Evolutionary conservation across 2,113 vertebrate genomes (phyloP).

Genomic region (Tragelaphus strepsiceros): DNA sequence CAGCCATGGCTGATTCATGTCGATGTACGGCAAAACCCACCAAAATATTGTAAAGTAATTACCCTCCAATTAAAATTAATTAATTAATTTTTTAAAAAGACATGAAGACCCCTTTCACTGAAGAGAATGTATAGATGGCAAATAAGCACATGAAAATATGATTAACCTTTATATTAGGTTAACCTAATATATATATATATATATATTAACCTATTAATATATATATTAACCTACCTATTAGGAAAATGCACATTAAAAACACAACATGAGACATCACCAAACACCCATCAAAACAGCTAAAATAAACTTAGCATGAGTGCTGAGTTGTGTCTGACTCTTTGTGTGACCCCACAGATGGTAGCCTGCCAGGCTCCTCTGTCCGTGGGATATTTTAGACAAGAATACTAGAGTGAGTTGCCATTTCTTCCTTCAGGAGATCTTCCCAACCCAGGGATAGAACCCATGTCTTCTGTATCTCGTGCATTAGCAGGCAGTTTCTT

Average conservation of each 20-base stretch:
- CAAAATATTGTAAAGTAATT: background rate
- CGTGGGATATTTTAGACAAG: background rate
- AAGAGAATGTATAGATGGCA: background rate
- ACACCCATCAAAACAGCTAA: background rate
- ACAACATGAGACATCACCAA: background rate
- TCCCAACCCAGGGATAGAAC: background rate
- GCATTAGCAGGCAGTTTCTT: background rate
- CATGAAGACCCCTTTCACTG: background rate
- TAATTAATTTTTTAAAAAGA: background rate
- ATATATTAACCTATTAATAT: background rate
- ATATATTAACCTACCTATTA: background rate
- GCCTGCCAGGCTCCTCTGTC: background rate
- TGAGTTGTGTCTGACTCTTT: background rate
- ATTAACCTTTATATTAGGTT: background rate
- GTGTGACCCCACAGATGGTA: background rate
- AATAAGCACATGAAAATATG: background rate
- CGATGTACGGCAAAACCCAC: background rate
- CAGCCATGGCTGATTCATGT: background rate
- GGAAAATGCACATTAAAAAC: background rate
- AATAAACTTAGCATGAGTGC: background rate
- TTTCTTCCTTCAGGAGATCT: background rate
- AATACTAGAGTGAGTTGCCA: background rate
- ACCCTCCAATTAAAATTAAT: background rate
- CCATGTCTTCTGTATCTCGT: background rate
- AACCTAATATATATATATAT: no score